A percentile compares a stretch with the other conserved stretches of the same genome.
These are phyloP conservation scores for Pseudomyrmex concolor DNA, from an alignment of 1,140 invertebrate species.

Conservation along the genomic window DNA sequence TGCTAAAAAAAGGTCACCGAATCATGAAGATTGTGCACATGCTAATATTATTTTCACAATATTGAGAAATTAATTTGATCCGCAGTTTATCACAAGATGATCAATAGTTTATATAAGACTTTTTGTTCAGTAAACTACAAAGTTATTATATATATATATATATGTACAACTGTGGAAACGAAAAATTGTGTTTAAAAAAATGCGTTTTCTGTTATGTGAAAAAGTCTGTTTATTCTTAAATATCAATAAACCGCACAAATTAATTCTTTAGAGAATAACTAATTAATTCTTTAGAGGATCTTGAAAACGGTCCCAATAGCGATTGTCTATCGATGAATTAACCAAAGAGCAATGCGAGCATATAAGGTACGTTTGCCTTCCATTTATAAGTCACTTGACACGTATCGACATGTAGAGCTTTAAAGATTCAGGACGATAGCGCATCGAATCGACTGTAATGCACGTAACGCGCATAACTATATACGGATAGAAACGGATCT, in stretches of 20 bases:
- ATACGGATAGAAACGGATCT: neutral
- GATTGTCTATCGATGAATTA: conserved; percentile 39
- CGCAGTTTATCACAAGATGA: no score
- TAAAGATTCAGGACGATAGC: conserved; percentile 46
- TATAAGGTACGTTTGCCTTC: conserved; percentile 33
- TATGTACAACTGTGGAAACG: no score
- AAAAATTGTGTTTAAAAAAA: no score
- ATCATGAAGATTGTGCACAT: no score
- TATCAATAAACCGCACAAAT: no score
- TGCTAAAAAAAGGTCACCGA: neutral
- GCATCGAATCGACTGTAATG: conserved; percentile 33
- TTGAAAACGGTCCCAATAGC: neutral
- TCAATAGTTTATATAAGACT: no score
- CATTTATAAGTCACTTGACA: conserved; percentile 57
- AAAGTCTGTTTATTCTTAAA: no score
- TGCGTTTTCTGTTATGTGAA: no score
- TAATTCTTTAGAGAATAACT: neutral
- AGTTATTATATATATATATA: no score
- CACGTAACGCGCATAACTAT: conserved; percentile 17
- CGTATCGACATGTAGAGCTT: conserved; percentile 47
- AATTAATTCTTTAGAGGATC: neutral
- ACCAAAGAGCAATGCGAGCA: conserved; percentile 15
- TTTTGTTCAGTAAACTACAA: no score
- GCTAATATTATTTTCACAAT: neutral
- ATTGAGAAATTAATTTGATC: conserved; percentile 11